Evolutionary conservation across 1,140 invertebrate species (phyloP).

Genomic region (Drosophila bocqueti): DNA sequence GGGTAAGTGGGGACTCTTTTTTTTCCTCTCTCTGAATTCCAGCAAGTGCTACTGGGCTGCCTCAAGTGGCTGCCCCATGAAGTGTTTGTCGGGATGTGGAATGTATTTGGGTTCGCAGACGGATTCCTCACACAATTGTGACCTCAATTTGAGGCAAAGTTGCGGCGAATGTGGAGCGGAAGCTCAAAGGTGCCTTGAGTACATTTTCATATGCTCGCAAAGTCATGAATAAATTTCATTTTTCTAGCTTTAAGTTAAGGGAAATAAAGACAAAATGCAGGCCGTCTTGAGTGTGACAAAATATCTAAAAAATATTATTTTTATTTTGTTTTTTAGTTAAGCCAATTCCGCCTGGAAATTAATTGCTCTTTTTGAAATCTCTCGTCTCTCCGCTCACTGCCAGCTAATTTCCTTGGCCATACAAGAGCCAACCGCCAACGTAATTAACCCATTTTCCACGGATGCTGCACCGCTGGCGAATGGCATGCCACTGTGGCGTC

Average conservation of each 20-base stretch:
- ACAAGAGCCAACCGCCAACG: conserved; percentile 43
- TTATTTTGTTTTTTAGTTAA: not conserved
- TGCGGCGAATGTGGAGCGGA: conserved; percentile 62
- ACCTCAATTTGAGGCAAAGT: conserved; percentile 55
- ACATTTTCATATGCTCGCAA: conserved; percentile 5
- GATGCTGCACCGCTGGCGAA: conserved; percentile 48
- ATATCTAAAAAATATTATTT: conserved; percentile 9
- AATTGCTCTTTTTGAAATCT: not conserved
- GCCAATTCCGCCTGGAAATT: not conserved
- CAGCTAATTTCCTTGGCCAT: conserved; percentile 25
- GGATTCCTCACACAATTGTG: conserved; percentile 55
- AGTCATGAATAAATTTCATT: conserved; percentile 38
- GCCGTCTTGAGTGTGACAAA: conserved; percentile 3
- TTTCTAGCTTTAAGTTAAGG: conserved; percentile 12
- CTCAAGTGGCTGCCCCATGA: conserved; percentile 36
- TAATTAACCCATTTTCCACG: conserved; percentile 75
- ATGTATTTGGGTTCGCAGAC: conserved; percentile 64
- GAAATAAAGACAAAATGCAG: conserved; percentile 1
- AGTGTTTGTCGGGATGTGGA: conserved; percentile 41
- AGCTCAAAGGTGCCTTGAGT: conserved; percentile 41
- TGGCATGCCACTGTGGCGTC: conserved; percentile 24
- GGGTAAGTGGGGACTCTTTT: conserved; percentile 72
- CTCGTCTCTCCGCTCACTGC: too few species aligned
- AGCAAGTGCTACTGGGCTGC: conserved; percentile 62
- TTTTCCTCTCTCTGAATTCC: conserved; percentile 56